Percentiles rank a stretch among this genome's conserved stretches.
Evolutionary conservation across 2,888 invertebrate species (phyloP).

Genomic region (Microplitis deprimator): DNA sequence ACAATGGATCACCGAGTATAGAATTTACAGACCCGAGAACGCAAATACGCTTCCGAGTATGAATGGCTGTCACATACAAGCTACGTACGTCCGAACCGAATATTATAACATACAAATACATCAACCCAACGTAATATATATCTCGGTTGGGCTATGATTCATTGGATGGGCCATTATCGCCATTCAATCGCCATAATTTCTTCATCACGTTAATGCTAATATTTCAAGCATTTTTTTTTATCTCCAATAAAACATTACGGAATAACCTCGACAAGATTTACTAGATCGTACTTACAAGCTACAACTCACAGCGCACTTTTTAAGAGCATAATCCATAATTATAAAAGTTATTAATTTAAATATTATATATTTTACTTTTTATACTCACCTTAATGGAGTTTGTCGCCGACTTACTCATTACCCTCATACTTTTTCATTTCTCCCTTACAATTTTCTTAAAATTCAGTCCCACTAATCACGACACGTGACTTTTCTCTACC

Average conservation of each 20-base stretch:
- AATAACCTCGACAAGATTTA: neutral
- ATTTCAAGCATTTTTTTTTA: neutral
- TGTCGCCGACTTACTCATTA: neutral
- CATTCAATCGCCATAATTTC: constrained; percentile 35
- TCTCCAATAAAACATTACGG: neutral
- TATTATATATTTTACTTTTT: neutral
- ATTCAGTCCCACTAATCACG: neutral
- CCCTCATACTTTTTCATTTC: neutral
- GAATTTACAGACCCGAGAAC: constrained; percentile 1
- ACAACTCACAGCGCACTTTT: neutral
- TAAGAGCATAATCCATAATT: neutral
- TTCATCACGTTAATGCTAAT: constrained; percentile 12
- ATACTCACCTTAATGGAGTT: neutral
- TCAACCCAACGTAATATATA: neutral
- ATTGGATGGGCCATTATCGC: constrained; percentile 8
- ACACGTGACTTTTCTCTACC: neutral
- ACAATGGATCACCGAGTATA: neutral
- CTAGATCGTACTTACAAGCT: neutral
- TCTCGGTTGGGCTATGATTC: neutral
- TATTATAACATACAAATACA: constrained; percentile 7
- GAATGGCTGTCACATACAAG: constrained; percentile 42
- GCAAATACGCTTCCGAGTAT: neutral
- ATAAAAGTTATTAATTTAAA: neutral
- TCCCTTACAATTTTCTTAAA: neutral
- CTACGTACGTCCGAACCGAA: constrained; percentile 19